Evolutionary conservation across 2,888 invertebrate species (phyloP), one percentile per base, ranked within the genome.

Genomic region (Brachycybe producta): DNA sequence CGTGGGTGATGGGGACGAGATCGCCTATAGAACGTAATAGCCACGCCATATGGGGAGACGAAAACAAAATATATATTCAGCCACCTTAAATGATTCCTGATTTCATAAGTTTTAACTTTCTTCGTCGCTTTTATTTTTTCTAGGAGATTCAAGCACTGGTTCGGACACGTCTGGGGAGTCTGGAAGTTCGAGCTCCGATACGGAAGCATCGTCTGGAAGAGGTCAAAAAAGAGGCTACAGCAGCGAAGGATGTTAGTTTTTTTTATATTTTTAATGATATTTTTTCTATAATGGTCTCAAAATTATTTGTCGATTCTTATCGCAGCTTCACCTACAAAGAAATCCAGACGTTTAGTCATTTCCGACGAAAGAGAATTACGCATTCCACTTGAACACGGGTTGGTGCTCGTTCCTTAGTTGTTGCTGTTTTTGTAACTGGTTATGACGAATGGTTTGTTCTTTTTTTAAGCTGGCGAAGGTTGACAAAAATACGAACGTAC

Each of bases 401-500:
- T 51, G 24, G 41, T 50, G 32, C 34, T 30, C n/a, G n/a, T n/a
- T n/a, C n/a, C n/a, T n/a, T n/a, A n/a, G n/a, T n/a, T n/a, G n/a
- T 19, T 32, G 23, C 27, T 30, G 21, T 28, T 34, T 2, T 41
- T 32, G 44, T 49, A n/a, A 11, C 36, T 55, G 7, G 27, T 46
- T 46, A 3, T 24, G n/a, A n/a, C n/a, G n/a, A n/a, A n/a, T n/a
- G n/a, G n/a, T n/a, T n/a, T n/a, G n/a, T n/a, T n/a, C n/a, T 43
- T 19, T 5, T 34, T 50, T 52, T 24, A 27, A 59, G 68, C 27
- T 94, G 94, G 94, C 83, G 84, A 61, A 74, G 94, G n/a, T 84
- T 90, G 65, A 92, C 92, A 0, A 76, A 87, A 49, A 87, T 94
- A 61, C 79, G 82, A 56, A 85, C 86, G 4, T 75, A 92, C 7